Conservation (phyloP, 2,113 vertebrate species). For the Bubo scandiacus region DNA sequence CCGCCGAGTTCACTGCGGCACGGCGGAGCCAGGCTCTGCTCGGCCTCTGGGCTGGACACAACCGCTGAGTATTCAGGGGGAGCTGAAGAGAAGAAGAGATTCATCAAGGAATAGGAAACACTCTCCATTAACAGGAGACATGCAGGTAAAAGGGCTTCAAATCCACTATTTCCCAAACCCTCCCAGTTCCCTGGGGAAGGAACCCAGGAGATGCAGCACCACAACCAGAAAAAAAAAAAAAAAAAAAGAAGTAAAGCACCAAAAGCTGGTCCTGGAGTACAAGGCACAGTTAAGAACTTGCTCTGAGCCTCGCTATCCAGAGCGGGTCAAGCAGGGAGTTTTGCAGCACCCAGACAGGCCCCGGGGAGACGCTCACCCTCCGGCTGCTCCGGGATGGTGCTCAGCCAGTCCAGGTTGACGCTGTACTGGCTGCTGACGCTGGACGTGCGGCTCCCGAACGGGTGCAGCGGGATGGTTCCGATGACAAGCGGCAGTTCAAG, state of each 20-base stretch:
- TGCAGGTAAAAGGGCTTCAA: fast-evolving
- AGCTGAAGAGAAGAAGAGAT: conserved; percentile 68
- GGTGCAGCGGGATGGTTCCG: conserved; percentile 91
- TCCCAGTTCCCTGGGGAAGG: neutral
- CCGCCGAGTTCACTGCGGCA: conserved; percentile 68
- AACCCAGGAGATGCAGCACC: neutral
- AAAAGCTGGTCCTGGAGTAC: neutral
- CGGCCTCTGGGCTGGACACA: conserved; percentile 76
- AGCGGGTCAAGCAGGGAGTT: fast-evolving
- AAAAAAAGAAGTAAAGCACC: neutral
- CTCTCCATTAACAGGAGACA: fast-evolving
- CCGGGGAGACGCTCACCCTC: conserved; percentile 80
- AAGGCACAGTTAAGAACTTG: neutral
- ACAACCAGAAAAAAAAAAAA: too few relatives aligned
- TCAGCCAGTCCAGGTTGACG: conserved; percentile 87
- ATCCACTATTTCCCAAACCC: neutral
- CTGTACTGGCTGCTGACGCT: conserved; percentile 92
- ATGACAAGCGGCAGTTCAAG: conserved; percentile 95
- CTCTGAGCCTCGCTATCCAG: fast-evolving
- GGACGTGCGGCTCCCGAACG: conserved; percentile 88
- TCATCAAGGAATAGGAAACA: neutral
- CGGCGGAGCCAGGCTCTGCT: conserved; percentile 28
- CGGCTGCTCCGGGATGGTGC: conserved; percentile 79
- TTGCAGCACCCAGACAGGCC: neutral
- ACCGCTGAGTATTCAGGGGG: conserved; percentile 91